Percentiles rank a stretch among this genome's conserved stretches.
phyloP scores from a whole-genome alignment of 2,113 vertebrate genomes.

The Mastomys natalensis region DNA sequence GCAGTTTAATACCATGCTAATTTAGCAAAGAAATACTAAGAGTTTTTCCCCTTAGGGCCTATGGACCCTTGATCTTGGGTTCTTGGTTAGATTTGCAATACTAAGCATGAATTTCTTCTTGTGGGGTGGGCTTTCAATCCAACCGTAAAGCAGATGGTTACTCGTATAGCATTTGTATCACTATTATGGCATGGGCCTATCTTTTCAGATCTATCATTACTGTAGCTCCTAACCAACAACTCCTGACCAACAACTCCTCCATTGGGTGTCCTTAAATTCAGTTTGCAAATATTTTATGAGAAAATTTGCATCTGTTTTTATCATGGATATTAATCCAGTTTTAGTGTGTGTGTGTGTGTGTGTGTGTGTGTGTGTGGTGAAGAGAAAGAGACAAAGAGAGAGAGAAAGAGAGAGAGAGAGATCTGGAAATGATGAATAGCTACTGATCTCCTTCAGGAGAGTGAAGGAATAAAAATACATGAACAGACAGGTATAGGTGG shows the following conservation, averaged over 20 bases:
- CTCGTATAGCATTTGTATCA: background rate
- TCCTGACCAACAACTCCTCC: too few species aligned
- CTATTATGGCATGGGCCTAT: background rate
- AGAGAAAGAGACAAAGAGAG: too few species aligned
- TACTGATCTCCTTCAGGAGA: background rate
- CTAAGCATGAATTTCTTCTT: background rate
- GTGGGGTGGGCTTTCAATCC: background rate
- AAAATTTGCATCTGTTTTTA: background rate
- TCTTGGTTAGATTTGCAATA: background rate
- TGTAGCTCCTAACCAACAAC: background rate
- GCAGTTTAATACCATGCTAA: background rate
- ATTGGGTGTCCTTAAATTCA: background rate
- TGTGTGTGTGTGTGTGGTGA: too few species aligned
- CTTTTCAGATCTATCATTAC: background rate
- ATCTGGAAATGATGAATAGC: background rate
- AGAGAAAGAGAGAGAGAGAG: too few species aligned
- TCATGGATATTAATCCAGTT: background rate
- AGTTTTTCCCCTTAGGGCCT: background rate
- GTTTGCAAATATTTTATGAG: background rate
- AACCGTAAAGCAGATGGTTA: background rate
- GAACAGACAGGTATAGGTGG: background rate
- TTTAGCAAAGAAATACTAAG: background rate
- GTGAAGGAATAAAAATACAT: background rate
- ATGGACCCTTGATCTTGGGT: background rate
- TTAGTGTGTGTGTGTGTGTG: background rate